Conservation (phyloP, 1,140 invertebrate species). For the Plectrocnemia conspersa region DNA sequence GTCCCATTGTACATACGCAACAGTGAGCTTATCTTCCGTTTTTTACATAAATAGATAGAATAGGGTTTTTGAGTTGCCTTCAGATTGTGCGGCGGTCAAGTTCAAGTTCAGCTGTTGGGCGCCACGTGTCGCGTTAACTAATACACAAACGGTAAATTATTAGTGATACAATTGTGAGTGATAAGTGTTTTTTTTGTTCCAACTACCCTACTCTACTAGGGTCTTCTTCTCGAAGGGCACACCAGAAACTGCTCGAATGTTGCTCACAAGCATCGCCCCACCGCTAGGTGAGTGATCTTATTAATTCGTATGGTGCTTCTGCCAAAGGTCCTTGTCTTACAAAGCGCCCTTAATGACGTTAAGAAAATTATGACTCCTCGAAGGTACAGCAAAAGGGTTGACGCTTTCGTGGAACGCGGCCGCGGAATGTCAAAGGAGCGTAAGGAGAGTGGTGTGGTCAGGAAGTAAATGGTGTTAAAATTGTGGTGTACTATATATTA, state of each 20-base stretch:
- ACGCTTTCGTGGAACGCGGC: not conserved
- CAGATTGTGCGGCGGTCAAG: not conserved
- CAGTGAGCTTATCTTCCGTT: too few species aligned
- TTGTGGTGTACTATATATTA: not conserved
- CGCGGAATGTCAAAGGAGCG: not conserved
- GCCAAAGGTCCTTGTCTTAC: slow-evolving; percentile 30
- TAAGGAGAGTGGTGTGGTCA: not conserved
- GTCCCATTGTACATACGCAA: too few species aligned
- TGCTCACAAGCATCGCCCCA: slow-evolving; percentile 33
- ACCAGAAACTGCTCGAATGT: slow-evolving; percentile 29
- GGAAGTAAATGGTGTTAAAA: slow-evolving; percentile 4
- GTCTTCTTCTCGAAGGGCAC: slow-evolving; percentile 11
- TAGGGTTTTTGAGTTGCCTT: slow-evolving; percentile 8
- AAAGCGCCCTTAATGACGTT: slow-evolving; percentile 31
- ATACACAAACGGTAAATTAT: slow-evolving; percentile 1
- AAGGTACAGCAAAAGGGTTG: slow-evolving; percentile 16
- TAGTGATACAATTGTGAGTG: too few species aligned
- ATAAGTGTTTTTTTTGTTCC: too few species aligned
- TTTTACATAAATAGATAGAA: too few species aligned
- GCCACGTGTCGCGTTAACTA: not conserved
- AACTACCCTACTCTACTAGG: too few species aligned
- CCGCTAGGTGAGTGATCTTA: slow-evolving; percentile 30
- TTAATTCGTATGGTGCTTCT: slow-evolving; percentile 5
- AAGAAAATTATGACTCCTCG: slow-evolving; percentile 27
- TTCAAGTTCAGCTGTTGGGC: not conserved